A percentile compares a stretch with the other conserved stretches of the same genome.
These are phyloP conservation scores for Onychomys torridus DNA, from an alignment of 2,797 vertebrate species.

Conservation along the genomic window DNA sequence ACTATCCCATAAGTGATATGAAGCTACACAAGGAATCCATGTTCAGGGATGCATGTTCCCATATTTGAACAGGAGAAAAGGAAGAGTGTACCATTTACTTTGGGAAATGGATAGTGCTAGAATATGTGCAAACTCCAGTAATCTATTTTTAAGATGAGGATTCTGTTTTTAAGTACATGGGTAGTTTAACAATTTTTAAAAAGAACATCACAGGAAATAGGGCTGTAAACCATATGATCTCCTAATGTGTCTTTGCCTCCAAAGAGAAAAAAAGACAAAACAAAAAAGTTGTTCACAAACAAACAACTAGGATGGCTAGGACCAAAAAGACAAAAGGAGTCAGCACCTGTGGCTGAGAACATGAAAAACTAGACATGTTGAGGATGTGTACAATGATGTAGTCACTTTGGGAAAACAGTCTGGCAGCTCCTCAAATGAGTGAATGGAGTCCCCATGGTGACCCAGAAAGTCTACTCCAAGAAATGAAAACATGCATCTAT, in stretches of 20 bases:
- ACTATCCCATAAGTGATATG: background rate
- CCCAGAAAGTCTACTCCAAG: background rate
- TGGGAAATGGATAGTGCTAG: background rate
- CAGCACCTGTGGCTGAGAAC: background rate
- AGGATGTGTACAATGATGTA: background rate
- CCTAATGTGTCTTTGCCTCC: constrained; percentile 7
- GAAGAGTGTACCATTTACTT: background rate
- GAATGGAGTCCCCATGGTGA: background rate
- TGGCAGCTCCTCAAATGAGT: background rate
- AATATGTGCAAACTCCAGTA: background rate
- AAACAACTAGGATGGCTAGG: background rate
- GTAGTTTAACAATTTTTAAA: background rate
- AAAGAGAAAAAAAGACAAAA: background rate
- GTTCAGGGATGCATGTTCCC: background rate
- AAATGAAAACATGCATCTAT: background rate
- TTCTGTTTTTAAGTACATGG: background rate
- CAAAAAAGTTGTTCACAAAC: background rate
- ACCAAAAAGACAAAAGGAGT: constrained; percentile 24
- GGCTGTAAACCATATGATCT: constrained; percentile 1
- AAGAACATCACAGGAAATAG: background rate
- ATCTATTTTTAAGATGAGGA: background rate
- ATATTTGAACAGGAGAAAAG: background rate
- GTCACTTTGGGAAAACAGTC: background rate
- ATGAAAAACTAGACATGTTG: background rate
- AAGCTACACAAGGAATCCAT: background rate